phyloP scores from a whole-genome alignment of 2,888 invertebrate genomes.

The Liodrosophila aerea region DNA sequence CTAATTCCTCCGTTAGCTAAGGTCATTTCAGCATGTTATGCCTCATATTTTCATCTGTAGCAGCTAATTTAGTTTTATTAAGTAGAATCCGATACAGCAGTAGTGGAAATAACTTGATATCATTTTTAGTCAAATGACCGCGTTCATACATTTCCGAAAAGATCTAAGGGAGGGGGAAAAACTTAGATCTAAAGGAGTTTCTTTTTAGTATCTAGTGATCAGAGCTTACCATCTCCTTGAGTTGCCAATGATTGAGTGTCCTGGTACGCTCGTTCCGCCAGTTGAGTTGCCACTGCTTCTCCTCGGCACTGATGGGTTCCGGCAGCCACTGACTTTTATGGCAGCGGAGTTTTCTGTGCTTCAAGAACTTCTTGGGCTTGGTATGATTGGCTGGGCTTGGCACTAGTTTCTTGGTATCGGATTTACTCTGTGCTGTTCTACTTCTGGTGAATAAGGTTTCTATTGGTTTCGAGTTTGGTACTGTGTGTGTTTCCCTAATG shows the following conservation, averaged over 20 bases:
- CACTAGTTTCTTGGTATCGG: too few species aligned
- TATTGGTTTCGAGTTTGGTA: too few species aligned
- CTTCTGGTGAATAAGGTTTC: too few species aligned
- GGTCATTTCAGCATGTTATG: too few species aligned
- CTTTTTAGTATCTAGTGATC: too few species aligned
- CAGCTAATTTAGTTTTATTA: not conserved
- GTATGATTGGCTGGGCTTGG: too few species aligned
- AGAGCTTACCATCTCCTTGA: constrained; percentile 44
- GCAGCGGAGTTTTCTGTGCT: not conserved
- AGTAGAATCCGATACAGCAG: constrained; percentile 43
- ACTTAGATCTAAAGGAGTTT: too few species aligned
- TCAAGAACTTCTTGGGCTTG: not conserved
- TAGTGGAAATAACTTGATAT: constrained; percentile 50
- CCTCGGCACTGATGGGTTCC: constrained; percentile 27
- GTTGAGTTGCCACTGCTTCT: constrained; percentile 17
- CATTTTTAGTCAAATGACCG: constrained; percentile 61
- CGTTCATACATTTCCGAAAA: constrained; percentile 57
- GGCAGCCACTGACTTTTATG: constrained; percentile 7
- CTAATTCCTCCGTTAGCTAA: too few species aligned
- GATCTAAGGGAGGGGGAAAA: constrained; percentile 35
- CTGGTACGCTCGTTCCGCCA: constrained; percentile 45
- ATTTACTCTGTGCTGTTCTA: too few species aligned
- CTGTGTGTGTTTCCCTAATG: too few species aligned
- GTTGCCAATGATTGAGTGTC: constrained; percentile 27
- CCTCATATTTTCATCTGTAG: too few species aligned